Evolutionary conservation across 2,797 vertebrate genomes (phyloP).

Genomic region (Morelia viridis): DNA sequence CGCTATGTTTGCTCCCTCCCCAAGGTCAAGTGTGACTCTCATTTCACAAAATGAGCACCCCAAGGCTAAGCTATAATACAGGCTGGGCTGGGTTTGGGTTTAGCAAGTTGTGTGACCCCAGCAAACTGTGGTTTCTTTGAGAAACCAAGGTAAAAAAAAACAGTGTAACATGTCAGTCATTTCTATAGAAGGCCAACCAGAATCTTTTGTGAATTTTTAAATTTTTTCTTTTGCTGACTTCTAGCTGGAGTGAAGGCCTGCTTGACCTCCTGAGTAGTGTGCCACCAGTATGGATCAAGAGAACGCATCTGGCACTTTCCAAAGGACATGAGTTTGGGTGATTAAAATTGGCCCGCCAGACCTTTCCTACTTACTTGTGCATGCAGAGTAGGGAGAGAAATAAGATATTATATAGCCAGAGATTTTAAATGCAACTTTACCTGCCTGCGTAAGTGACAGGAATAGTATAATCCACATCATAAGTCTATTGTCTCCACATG

Average conservation of each 20-base stretch:
- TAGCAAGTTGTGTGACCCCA: background rate
- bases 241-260: too few relatives aligned
- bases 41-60: background rate
- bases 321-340: background rate
- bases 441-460: background rate
- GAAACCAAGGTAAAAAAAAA: background rate
- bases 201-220: background rate
- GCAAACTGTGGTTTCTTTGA: background rate
- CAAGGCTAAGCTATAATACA: background rate
- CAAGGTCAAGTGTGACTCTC: background rate
- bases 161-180: background rate
- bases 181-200: background rate
- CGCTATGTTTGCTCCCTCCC: background rate
- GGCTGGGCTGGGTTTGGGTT: background rate
- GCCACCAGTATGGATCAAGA: background rate
- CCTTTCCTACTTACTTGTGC: background rate
- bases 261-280: background rate
- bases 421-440: background rate
- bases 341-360: background rate
- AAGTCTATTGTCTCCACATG: background rate
- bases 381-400: background rate
- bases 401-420: background rate
- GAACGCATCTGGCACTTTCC: background rate
- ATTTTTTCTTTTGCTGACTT: background rate
- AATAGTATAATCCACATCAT: background rate